A percentile compares a stretch with the other conserved stretches of the same genome.
These are phyloP conservation scores for Sphaerophoria rueppellii DNA, from an alignment of 2,888 invertebrate genomes.

Conservation along the genomic window DNA sequence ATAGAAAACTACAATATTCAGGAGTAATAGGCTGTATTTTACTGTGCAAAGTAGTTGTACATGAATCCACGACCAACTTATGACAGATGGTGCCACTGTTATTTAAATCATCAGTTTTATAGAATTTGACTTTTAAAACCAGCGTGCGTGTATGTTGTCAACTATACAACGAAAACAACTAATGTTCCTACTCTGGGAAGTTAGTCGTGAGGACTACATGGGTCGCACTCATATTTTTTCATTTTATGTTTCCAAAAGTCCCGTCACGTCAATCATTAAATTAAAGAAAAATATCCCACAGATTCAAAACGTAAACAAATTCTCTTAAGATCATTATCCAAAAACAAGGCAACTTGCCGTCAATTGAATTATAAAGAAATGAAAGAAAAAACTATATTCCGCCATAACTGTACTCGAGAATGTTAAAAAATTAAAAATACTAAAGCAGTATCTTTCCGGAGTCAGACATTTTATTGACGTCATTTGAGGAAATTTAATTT, in stretches of 20 bases:
- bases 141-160: too few species aligned
- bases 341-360: not conserved
- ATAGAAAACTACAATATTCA: too few species aligned
- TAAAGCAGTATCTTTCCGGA: slow-evolving; percentile 33
- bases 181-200: too few species aligned
- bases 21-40: too few species aligned
- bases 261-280: slow-evolving; percentile 5
- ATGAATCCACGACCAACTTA: too few species aligned
- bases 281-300: not conserved
- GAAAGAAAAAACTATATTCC: not conserved
- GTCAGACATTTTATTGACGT: slow-evolving; percentile 63
- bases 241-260: not conserved
- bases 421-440: not conserved
- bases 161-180: too few species aligned
- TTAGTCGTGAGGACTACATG: too few species aligned
- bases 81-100: too few species aligned
- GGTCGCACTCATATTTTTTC: not conserved
- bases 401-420: too few species aligned
- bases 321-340: not conserved
- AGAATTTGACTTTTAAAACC: too few species aligned
- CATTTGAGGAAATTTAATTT: slow-evolving; percentile 45
- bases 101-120: too few species aligned
- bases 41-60: too few species aligned
- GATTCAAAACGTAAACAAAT: not conserved
- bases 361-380: not conserved